These are phyloP conservation scores for Anolis apletophallus DNA, from an alignment of 2,797 vertebrate species.

Conservation along the genomic window DNA sequence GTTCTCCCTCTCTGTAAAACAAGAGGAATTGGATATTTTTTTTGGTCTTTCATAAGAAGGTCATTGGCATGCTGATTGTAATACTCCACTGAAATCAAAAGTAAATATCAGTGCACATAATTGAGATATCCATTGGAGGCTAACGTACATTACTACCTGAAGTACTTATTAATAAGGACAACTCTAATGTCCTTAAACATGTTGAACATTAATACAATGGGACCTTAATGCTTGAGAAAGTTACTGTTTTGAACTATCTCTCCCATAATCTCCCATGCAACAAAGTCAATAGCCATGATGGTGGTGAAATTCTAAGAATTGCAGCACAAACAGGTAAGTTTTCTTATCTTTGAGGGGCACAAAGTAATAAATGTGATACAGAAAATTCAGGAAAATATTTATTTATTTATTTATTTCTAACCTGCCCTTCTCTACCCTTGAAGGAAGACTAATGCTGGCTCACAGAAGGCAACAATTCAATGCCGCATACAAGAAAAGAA, in stretches of 20 bases:
- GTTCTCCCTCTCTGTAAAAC: slow-evolving; percentile 19
- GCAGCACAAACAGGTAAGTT: neutral
- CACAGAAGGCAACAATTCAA: too few relatives aligned
- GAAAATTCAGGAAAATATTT: slow-evolving; percentile 15
- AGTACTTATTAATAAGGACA: slow-evolving; percentile 15
- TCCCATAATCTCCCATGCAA: too few relatives aligned
- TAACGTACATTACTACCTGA: neutral
- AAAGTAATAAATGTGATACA: slow-evolving; percentile 1
- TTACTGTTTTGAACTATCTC: too few relatives aligned
- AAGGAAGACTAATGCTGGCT: too few relatives aligned
- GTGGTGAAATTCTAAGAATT: too few relatives aligned
- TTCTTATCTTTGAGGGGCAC: neutral
- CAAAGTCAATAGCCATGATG: too few relatives aligned
- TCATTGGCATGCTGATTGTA: slow-evolving; percentile 17
- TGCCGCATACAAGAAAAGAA: too few relatives aligned
- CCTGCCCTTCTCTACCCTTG: too few relatives aligned
- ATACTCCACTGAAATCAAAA: slow-evolving; percentile 20
- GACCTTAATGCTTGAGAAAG: neutral
- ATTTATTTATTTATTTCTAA: too few relatives aligned
- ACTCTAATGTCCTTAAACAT: neutral
- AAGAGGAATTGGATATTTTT: neutral
- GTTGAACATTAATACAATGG: slow-evolving; percentile 5
- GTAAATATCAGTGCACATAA: neutral
- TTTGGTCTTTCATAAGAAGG: rapidly evolving
- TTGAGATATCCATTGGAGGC: neutral